Evolutionary conservation across 1,140 invertebrate species (phyloP).

Genomic region (Lysiphlebus fabarum): DNA sequence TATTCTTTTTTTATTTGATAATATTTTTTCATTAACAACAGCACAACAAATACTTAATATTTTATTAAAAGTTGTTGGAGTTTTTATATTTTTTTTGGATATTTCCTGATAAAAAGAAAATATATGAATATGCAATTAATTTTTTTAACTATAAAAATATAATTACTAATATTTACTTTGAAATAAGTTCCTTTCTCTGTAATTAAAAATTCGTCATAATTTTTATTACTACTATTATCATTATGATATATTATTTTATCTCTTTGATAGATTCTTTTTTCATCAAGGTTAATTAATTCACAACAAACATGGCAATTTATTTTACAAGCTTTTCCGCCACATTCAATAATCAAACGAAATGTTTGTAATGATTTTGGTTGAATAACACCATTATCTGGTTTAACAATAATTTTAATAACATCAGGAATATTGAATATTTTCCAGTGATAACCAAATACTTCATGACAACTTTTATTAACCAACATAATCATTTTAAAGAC

Average conservation of each 20-base stretch:
- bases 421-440: slow-evolving; percentile 31
- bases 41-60: too few species aligned
- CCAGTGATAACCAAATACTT: slow-evolving; percentile 39
- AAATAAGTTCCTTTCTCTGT: too few species aligned
- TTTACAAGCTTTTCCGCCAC: slow-evolving; percentile 26
- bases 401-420: slow-evolving; percentile 29
- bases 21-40: too few species aligned
- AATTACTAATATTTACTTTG: too few species aligned
- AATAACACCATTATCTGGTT: slow-evolving; percentile 29
- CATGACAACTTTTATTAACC: slow-evolving; percentile 32
- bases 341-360: slow-evolving; percentile 31
- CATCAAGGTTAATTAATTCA: slow-evolving; percentile 35
- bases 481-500: slow-evolving; percentile 35
- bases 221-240: too few species aligned
- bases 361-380: slow-evolving; percentile 32
- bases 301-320: slow-evolving; percentile 35
- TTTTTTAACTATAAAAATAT: too few species aligned
- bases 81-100: too few species aligned
- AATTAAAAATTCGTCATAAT: too few species aligned
- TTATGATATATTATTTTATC: slow-evolving; percentile 3
- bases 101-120: too few species aligned
- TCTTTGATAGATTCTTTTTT: slow-evolving; percentile 34
- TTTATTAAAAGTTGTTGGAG: too few species aligned
- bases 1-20: too few species aligned
- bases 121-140: too few species aligned